Evolutionary conservation across 2,888 invertebrate genomes (phyloP).

Genomic region (Drosophila lutescens): DNA sequence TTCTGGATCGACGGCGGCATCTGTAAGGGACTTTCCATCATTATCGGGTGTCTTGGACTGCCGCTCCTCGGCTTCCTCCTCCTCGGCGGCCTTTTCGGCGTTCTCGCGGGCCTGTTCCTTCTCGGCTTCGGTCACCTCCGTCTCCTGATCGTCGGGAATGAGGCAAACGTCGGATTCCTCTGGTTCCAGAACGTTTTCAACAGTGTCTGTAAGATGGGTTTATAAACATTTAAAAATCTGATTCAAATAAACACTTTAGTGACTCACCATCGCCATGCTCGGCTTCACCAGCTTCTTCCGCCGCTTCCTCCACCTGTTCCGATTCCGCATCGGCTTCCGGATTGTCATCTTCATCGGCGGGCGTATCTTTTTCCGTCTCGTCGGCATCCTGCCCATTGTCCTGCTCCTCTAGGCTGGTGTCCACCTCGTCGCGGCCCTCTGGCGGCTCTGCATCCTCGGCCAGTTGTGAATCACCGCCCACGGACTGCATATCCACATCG

Average conservation of each 20-base stretch:
- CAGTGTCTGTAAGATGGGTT: constrained; percentile 77
- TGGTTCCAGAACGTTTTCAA: constrained; percentile 85
- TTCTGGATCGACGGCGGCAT: constrained; percentile 27
- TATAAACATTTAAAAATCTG: not conserved
- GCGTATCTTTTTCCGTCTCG: constrained; percentile 47
- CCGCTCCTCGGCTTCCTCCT: constrained; percentile 61
- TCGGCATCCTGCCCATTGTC: constrained; percentile 34
- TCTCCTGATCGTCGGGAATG: constrained; percentile 88
- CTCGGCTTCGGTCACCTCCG: constrained; percentile 88
- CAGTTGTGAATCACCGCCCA: constrained; percentile 51
- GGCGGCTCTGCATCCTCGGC: constrained; percentile 36
- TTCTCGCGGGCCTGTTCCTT: constrained; percentile 85
- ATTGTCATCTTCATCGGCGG: constrained; percentile 32
- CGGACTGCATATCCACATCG: constrained; percentile 69
- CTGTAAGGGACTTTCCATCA: not conserved
- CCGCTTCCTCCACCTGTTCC: constrained; percentile 42
- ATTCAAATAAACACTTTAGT: too few species aligned
- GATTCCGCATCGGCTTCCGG: constrained; percentile 37
- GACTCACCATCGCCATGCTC: constrained; percentile 71
- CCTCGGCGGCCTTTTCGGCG: constrained; percentile 80
- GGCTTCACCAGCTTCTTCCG: constrained; percentile 53
- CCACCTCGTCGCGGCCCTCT: constrained; percentile 62
- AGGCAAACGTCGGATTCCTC: constrained; percentile 89
- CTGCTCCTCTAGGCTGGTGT: constrained; percentile 48
- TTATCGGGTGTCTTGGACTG: constrained; percentile 26